Conservation (phyloP, 2,113 vertebrate species). For the Anoplopoma fimbria region DNA sequence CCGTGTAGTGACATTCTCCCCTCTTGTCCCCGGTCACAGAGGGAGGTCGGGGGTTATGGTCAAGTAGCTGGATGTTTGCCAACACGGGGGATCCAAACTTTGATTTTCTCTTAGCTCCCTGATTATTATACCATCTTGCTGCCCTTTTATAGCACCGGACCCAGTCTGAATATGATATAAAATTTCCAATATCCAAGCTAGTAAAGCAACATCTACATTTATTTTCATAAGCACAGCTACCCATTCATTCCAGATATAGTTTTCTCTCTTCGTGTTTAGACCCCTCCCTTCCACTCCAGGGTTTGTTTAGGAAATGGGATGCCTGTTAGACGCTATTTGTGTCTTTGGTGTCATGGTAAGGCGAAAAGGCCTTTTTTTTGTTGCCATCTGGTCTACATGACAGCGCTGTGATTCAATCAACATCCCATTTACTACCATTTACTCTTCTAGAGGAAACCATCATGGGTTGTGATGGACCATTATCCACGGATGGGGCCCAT, state of each 20-base stretch:
- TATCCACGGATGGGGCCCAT: constrained; percentile 74
- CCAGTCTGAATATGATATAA: background rate
- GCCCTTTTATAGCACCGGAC: background rate
- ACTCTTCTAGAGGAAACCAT: constrained; percentile 79
- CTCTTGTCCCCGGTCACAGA: background rate
- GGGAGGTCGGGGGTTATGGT: constrained; percentile 10
- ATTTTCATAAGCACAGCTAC: background rate
- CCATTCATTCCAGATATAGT: constrained; percentile 25
- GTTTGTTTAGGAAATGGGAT: constrained; percentile 46
- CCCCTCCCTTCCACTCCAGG: background rate
- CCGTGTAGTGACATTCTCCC: background rate
- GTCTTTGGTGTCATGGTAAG: constrained; percentile 65
- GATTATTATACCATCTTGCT: background rate
- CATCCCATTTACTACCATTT: constrained; percentile 78
- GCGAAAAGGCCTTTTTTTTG: constrained; percentile 56
- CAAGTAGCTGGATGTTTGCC: constrained; percentile 6
- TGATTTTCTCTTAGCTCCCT: background rate
- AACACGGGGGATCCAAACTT: background rate
- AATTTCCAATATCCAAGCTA: background rate
- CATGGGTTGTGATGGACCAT: constrained; percentile 76
- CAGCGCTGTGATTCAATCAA: constrained; percentile 79
- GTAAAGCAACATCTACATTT: background rate
- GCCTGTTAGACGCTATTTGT: constrained; percentile 39
- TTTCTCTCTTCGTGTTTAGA: constrained; percentile 6
- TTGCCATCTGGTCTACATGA: constrained; percentile 78